Conservation (phyloP, 2,797 vertebrate species). For the Alcedo atthis region DNA sequence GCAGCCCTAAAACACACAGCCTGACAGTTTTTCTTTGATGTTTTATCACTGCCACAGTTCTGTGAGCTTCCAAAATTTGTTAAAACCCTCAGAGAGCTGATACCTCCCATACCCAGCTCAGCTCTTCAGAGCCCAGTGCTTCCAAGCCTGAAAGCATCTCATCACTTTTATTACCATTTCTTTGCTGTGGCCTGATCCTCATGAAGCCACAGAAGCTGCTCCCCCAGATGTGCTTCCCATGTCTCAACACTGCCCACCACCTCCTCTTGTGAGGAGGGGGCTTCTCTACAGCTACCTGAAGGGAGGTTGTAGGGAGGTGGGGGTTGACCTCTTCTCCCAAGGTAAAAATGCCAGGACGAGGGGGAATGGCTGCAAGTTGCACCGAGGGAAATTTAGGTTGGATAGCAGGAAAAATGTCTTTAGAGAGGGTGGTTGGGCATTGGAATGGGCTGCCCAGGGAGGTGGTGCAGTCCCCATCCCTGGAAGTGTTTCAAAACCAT, state of each 20-base stretch:
- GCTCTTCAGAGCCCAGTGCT: neutral
- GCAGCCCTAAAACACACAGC: conserved; percentile 7
- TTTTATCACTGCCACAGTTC: conserved; percentile 13
- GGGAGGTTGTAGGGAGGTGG: too few species aligned
- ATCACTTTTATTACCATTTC: neutral
- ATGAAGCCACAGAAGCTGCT: fast-evolving
- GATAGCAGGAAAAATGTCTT: too few species aligned
- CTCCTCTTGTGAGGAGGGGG: neutral
- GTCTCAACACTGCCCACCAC: neutral
- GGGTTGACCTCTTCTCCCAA: too few species aligned
- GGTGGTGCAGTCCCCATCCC: too few species aligned
- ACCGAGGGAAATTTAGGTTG: too few species aligned
- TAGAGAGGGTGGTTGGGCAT: too few species aligned
- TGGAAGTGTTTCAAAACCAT: too few species aligned
- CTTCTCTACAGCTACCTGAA: too few species aligned
- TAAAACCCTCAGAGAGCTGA: neutral
- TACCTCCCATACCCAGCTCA: neutral
- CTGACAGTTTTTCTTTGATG: neutral
- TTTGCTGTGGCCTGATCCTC: neutral
- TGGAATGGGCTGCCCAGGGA: too few species aligned
- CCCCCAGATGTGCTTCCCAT: fast-evolving
- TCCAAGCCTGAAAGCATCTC: neutral
- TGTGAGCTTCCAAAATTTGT: neutral
- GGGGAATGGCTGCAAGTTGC: too few species aligned
- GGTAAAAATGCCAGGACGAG: too few species aligned